phyloP scores from a whole-genome alignment of 1,140 invertebrate genomes.

The Cotesia typhae region DNA sequence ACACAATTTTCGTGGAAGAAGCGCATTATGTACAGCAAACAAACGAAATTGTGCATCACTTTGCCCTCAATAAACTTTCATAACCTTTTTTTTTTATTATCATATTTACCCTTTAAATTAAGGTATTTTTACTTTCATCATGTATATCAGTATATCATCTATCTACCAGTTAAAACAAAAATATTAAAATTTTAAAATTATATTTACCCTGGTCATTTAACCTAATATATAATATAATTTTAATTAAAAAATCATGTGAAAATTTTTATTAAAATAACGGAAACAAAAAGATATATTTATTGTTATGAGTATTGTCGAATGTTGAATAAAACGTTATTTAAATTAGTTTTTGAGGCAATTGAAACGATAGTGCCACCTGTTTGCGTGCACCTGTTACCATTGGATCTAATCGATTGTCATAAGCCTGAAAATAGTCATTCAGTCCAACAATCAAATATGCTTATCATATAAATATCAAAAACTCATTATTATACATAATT shows the following conservation, averaged over 20 bases:
- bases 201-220: no score
- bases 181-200: no score
- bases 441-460: neutral
- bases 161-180: no score
- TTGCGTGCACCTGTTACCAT: slow-evolving; percentile 34
- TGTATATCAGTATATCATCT: no score
- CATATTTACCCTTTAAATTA: neutral
- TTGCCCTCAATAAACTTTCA: slow-evolving; percentile 13
- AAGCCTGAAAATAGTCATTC: slow-evolving; percentile 11
- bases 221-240: no score
- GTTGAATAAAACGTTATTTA: slow-evolving; percentile 25
- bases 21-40: slow-evolving; percentile 31
- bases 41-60: slow-evolving; percentile 34
- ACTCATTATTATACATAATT: no score
- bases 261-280: no score
- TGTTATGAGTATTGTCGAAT: slow-evolving; percentile 21
- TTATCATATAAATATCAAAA: no score
- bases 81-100: neutral
- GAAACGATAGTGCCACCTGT: slow-evolving; percentile 36
- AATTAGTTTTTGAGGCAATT: slow-evolving; percentile 24
- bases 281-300: neutral
- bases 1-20: slow-evolving; percentile 32
- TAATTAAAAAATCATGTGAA: no score
- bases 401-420: slow-evolving; percentile 18
- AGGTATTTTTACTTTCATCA: neutral